Conservation (phyloP, 2,888 invertebrate species). For the Meloe dianella region DNA sequence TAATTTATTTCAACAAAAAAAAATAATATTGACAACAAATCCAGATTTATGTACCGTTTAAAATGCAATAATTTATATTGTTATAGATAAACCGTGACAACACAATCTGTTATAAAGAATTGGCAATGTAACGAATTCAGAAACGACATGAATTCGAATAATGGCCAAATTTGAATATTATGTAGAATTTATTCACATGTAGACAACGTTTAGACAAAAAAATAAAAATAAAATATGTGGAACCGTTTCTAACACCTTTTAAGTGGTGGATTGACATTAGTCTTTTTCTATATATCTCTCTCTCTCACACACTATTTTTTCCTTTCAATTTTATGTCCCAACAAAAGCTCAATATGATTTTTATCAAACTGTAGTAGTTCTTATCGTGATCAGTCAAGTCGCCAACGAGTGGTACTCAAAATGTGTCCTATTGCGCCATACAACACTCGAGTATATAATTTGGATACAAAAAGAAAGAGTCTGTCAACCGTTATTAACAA, state of each 20-base stretch:
- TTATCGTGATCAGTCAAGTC: slow-evolving; percentile 57
- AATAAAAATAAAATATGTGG: not conserved
- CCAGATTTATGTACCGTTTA: slow-evolving; percentile 30
- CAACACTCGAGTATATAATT: slow-evolving; percentile 32
- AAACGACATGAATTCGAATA: slow-evolving; percentile 16
- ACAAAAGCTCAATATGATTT: slow-evolving; percentile 15
- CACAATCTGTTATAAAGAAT: not conserved
- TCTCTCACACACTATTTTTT: not conserved
- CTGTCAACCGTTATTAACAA: not conserved
- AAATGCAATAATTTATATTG: slow-evolving; percentile 28
- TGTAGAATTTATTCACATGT: slow-evolving; percentile 5
- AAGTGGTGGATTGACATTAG: not conserved
- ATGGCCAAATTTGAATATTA: slow-evolving; percentile 10
- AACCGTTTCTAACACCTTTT: slow-evolving; percentile 26
- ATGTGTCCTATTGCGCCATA: slow-evolving; percentile 51
- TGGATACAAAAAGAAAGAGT: slow-evolving; percentile 11
- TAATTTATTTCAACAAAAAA: too few species aligned
- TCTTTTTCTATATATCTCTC: too few species aligned
- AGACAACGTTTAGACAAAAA: slow-evolving; percentile 10
- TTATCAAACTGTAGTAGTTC: slow-evolving; percentile 40
- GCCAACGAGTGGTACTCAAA: slow-evolving; percentile 53
- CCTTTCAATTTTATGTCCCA: not conserved
- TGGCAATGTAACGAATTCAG: slow-evolving; percentile 21
- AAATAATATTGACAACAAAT: slow-evolving; percentile 22
- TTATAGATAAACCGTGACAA: slow-evolving; percentile 14